Conservation (phyloP, 2,113 vertebrate species). For the Clarias macrocephalus region DNA sequence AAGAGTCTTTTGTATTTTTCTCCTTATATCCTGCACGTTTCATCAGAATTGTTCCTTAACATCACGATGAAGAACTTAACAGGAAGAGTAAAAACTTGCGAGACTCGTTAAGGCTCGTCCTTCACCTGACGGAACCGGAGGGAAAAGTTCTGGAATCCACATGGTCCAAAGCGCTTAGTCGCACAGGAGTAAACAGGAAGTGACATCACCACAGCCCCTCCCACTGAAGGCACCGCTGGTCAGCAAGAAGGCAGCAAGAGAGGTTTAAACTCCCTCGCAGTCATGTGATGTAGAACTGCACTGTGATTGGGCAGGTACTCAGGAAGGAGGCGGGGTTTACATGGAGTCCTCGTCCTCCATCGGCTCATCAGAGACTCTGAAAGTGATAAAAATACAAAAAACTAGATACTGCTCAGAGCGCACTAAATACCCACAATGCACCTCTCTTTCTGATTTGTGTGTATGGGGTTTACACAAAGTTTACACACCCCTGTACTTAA, state of each 20-base stretch:
- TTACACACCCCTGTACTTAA: not conserved
- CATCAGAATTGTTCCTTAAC: not conserved
- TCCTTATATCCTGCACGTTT: not conserved
- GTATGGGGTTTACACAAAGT: not conserved
- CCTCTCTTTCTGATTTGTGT: not conserved
- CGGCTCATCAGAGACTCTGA: constrained; percentile 69
- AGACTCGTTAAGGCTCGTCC: constrained; percentile 1
- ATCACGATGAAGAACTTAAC: not conserved
- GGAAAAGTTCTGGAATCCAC: constrained; percentile 24
- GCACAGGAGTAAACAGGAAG: constrained; percentile 34
- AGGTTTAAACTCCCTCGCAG: constrained; percentile 37
- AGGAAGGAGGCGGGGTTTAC: constrained; percentile 57
- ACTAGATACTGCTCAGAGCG: not conserved
- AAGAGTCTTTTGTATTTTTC: not conserved
- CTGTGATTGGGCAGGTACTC: constrained; percentile 44
- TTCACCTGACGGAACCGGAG: constrained; percentile 15
- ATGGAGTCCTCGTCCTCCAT: constrained; percentile 72
- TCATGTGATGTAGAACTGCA: constrained; percentile 51
- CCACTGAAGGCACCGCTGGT: constrained; percentile 49
- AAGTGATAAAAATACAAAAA: not conserved
- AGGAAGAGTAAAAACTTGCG: not conserved
- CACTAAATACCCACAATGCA: not conserved
- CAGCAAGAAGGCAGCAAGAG: constrained; percentile 43
- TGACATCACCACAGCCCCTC: constrained; percentile 29
- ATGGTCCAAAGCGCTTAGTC: not conserved